Percentiles rank a stretch among this genome's conserved stretches.
phyloP scores from a whole-genome alignment of 2,113 vertebrate species.

The Ellobius talpinus region DNA sequence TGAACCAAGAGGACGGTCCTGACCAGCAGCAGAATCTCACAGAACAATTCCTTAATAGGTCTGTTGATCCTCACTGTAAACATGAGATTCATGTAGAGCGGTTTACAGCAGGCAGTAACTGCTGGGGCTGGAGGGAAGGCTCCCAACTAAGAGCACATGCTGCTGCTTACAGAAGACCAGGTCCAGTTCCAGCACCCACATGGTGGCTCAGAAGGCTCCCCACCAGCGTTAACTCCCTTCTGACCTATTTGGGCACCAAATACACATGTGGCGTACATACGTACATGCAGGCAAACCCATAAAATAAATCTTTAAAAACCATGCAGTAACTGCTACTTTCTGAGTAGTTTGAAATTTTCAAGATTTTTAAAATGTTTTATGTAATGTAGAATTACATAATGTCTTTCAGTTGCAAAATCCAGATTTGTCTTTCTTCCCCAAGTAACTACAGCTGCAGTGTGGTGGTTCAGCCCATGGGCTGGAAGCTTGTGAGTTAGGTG shows the following conservation, averaged over 20 bases:
- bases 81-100: slow-evolving; percentile 10
- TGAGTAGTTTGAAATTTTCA: slow-evolving; percentile 42
- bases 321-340: not conserved
- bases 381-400: slow-evolving; percentile 14
- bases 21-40: slow-evolving; percentile 95
- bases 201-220: too few relatives aligned
- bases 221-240: not conserved
- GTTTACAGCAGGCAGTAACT: not conserved
- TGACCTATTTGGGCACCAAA: not conserved
- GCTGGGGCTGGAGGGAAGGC: not conserved
- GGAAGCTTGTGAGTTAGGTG: not conserved
- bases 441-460: not conserved
- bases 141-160: not conserved
- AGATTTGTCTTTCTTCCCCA: not conserved
- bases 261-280: not conserved
- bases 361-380: not conserved
- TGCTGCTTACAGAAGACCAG: not conserved
- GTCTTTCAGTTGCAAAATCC: slow-evolving; percentile 33
- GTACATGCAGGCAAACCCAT: not conserved
- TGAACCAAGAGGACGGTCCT: slow-evolving; percentile 92
- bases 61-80: slow-evolving; percentile 64
- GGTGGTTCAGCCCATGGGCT: not conserved
- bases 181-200: not conserved
- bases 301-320: not conserved
- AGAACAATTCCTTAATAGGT: slow-evolving; percentile 98